Evolutionary conservation across 2,888 invertebrate genomes (phyloP).

Genomic region (Tenthredo livida): DNA sequence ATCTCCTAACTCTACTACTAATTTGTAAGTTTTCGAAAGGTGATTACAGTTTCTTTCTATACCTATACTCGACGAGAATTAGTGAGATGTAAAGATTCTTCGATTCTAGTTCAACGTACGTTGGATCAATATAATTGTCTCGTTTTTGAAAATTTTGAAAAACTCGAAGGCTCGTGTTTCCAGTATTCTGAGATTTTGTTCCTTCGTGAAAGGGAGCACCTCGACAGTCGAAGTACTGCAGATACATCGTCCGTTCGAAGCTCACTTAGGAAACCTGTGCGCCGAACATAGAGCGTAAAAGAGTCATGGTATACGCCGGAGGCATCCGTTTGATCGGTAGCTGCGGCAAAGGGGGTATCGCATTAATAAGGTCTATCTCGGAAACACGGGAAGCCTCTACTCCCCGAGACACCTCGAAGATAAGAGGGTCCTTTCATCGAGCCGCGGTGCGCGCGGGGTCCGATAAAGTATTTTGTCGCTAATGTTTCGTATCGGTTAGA

Average conservation of each 20-base stretch:
- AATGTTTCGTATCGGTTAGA: slow-evolving; percentile 64
- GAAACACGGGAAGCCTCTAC: slow-evolving; percentile 77
- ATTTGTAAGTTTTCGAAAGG: background rate
- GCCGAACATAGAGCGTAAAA: background rate
- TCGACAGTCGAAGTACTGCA: background rate
- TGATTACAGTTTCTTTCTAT: background rate
- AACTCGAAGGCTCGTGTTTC: no score
- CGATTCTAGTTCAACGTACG: background rate
- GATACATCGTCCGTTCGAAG: background rate
- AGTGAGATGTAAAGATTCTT: background rate
- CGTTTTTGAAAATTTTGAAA: no score
- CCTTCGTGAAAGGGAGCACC: background rate
- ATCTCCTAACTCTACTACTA: background rate
- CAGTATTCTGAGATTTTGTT: background rate
- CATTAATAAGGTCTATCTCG: slow-evolving; percentile 77
- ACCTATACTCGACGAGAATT: background rate
- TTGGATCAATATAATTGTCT: no score
- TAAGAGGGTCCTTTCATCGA: slow-evolving; percentile 73
- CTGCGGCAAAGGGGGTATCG: slow-evolving; percentile 67
- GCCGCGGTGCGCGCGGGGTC: slow-evolving; percentile 65
- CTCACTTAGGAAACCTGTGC: background rate
- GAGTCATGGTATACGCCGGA: background rate
- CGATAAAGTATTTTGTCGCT: slow-evolving; percentile 71
- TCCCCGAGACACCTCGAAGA: slow-evolving; percentile 68
- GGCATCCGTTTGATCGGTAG: slow-evolving; percentile 75